These are phyloP conservation scores for Ecliptopera silaceata DNA, from an alignment of 2,888 invertebrate species.

Conservation along the genomic window DNA sequence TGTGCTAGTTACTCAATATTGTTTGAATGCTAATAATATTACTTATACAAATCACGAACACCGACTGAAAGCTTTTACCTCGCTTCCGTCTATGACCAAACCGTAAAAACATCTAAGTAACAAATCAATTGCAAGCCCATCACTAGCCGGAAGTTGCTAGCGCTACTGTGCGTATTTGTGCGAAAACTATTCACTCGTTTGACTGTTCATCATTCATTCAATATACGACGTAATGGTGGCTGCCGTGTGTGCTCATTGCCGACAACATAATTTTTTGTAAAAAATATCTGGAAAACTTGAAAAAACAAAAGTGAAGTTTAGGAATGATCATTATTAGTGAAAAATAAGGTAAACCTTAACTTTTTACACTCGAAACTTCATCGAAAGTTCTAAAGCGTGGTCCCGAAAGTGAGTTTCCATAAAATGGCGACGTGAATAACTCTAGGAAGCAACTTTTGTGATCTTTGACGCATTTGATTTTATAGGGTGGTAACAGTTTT, in stretches of 20 bases:
- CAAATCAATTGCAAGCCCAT: too few relatives aligned
- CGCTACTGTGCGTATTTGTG: slow-evolving; percentile 22
- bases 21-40: too few relatives aligned
- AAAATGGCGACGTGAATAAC: slow-evolving; percentile 23
- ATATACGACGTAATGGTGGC: slow-evolving; percentile 72
- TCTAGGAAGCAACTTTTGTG: background rate
- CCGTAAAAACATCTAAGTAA: too few relatives aligned
- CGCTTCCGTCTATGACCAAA: too few relatives aligned
- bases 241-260: slow-evolving; percentile 74
- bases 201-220: background rate
- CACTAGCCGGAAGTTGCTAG: slow-evolving; percentile 33
- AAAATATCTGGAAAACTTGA: slow-evolving; percentile 61
- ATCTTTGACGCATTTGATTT: slow-evolving; percentile 18
- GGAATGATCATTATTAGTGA: slow-evolving; percentile 36
- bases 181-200: too few relatives aligned
- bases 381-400: background rate
- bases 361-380: background rate
- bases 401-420: background rate
- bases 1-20: too few relatives aligned
- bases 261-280: slow-evolving; percentile 72
- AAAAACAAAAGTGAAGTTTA: slow-evolving; percentile 48
- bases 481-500: slow-evolving; percentile 43
- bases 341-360: slow-evolving; percentile 49
- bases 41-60: too few relatives aligned
- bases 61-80: too few relatives aligned